Evolutionary conservation across 2,113 vertebrate genomes (phyloP).

Genomic region (Rhinoderma darwinii): DNA sequence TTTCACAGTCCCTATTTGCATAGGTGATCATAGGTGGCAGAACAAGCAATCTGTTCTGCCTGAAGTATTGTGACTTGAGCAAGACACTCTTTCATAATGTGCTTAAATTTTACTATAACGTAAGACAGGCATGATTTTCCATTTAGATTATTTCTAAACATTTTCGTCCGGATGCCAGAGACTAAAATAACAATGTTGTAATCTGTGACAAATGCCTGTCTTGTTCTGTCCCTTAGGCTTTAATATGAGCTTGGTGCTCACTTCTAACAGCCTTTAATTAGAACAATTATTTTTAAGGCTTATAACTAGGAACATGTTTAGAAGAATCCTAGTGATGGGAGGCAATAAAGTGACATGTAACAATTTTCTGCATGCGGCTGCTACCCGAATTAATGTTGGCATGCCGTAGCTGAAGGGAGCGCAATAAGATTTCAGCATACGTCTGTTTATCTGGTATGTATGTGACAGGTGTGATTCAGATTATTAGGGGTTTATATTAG

Average conservation of each 20-base stretch:
- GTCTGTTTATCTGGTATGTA: neutral
- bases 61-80: too few species aligned
- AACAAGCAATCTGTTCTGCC: too few species aligned
- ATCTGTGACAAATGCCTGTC: slow-evolving; percentile 30
- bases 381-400: neutral
- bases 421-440: neutral
- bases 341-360: neutral
- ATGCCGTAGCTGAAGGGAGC: neutral
- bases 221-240: slow-evolving; percentile 29
- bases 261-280: slow-evolving; percentile 30
- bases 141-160: neutral
- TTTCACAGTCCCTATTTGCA: too few species aligned
- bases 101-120: neutral
- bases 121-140: neutral
- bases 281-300: slow-evolving; percentile 19
- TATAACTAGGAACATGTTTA: slow-evolving; percentile 37
- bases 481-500: neutral
- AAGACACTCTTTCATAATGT: neutral
- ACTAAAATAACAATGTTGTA: slow-evolving; percentile 18
- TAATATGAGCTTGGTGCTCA: neutral
- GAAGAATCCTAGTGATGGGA: neutral
- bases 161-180: slow-evolving; percentile 7
- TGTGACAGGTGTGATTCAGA: neutral
- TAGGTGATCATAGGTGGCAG: too few species aligned
- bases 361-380: neutral